Conservation (phyloP, 1,140 invertebrate genomes). For the Anoplophora glabripennis region DNA sequence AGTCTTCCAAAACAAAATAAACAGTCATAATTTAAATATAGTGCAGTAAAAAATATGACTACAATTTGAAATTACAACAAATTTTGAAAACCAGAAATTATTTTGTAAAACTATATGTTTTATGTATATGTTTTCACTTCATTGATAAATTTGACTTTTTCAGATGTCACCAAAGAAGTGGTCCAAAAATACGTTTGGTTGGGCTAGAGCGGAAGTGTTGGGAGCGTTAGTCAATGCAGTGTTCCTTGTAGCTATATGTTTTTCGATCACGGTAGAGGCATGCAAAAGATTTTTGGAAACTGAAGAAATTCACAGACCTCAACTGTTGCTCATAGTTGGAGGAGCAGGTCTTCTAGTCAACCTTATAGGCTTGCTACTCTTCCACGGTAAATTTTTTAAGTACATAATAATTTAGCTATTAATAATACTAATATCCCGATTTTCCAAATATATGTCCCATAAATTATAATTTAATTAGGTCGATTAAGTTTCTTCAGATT, state of each 20-base stretch:
- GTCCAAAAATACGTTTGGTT: slow-evolving; percentile 94
- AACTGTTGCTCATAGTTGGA: slow-evolving; percentile 75
- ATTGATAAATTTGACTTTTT: slow-evolving; percentile 29
- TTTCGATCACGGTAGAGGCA: slow-evolving; percentile 88
- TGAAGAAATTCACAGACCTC: slow-evolving; percentile 77
- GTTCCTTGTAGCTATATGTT: slow-evolving; percentile 89
- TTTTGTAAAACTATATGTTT: too few species aligned
- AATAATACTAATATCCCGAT: too few species aligned
- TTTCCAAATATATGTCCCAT: too few species aligned
- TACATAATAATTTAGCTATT: slow-evolving; percentile 65
- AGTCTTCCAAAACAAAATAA: too few species aligned
- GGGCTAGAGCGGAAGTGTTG: slow-evolving; percentile 90
- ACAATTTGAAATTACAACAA: too few species aligned
- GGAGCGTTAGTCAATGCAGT: slow-evolving; percentile 91
- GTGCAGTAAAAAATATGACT: too few species aligned
- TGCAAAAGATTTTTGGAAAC: slow-evolving; percentile 85
- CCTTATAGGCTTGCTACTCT: slow-evolving; percentile 76
- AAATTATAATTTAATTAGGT: too few species aligned
- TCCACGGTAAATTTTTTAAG: slow-evolving; percentile 74
- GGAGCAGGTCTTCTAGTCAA: slow-evolving; percentile 78
- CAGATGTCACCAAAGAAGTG: slow-evolving; percentile 94
- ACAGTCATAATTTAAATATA: too few species aligned
- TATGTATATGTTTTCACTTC: too few species aligned
- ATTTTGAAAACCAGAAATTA: too few species aligned
- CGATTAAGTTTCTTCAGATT: too few species aligned